Conservation (phyloP, 1,140 invertebrate species). For the Daktulosphaira vitifoliae region DNA sequence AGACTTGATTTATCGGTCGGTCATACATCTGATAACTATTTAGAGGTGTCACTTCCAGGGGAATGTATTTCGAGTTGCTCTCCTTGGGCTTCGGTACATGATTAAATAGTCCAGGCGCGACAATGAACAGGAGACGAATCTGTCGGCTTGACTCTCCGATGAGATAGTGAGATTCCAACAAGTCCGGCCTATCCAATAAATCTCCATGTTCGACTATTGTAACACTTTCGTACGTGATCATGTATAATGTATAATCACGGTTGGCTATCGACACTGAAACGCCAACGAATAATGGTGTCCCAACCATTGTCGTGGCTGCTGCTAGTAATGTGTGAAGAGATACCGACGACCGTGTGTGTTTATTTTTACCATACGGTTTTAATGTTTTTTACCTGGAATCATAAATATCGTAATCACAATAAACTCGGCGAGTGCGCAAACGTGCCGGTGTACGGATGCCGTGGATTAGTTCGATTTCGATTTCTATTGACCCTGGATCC, state of each 20-base stretch:
- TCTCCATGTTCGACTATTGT: slow-evolving; percentile 12
- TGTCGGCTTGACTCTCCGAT: no score
- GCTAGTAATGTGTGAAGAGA: slow-evolving; percentile 12
- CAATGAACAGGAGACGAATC: no score
- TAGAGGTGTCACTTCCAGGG: no score
- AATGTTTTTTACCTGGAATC: slow-evolving; percentile 24
- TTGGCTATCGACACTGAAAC: not conserved
- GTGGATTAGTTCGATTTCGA: slow-evolving; percentile 31
- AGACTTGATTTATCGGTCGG: no score
- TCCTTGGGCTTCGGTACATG: no score
- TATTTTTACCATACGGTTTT: slow-evolving; percentile 5
- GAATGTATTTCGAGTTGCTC: no score
- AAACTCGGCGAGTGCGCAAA: not conserved
- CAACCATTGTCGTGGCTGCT: slow-evolving; percentile 6
- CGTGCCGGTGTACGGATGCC: slow-evolving; percentile 19
- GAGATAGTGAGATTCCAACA: no score
- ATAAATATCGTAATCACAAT: slow-evolving; percentile 21
- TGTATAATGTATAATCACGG: slow-evolving; percentile 16
- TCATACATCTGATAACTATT: no score
- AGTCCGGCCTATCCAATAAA: not conserved
- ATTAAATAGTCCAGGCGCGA: no score
- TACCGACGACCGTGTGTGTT: not conserved
- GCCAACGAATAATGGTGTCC: slow-evolving; percentile 15
- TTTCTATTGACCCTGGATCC: slow-evolving; percentile 14
- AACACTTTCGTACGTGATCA: slow-evolving; percentile 31